Conservation (phyloP, 2,888 invertebrate genomes). For the Aelia acuminata region DNA sequence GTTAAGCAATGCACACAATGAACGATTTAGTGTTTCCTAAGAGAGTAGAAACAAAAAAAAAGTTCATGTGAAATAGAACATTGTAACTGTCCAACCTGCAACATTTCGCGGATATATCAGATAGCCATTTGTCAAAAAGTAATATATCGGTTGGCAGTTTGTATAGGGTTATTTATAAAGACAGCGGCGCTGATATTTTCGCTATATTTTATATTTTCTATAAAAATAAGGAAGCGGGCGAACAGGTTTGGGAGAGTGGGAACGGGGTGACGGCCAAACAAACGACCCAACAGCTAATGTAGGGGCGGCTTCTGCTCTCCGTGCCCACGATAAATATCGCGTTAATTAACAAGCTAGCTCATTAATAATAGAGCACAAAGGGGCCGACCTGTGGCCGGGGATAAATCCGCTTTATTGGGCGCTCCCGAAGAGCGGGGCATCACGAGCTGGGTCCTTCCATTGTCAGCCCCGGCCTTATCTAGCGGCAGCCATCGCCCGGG, state of each 20-base stretch:
- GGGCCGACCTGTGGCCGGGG: slow-evolving; percentile 5
- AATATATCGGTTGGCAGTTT: neutral
- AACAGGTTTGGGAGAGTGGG: slow-evolving; percentile 45
- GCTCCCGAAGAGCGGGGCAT: slow-evolving; percentile 12
- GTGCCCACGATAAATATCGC: slow-evolving; percentile 41
- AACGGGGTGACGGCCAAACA: slow-evolving; percentile 33
- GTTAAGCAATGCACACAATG: too few relatives aligned
- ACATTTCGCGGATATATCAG: neutral
- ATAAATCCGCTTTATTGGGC: slow-evolving; percentile 37
- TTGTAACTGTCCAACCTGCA: neutral
- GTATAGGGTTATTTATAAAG: neutral
- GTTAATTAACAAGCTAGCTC: slow-evolving; percentile 50
- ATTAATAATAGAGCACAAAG: slow-evolving; percentile 53
- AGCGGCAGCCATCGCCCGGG: neutral
- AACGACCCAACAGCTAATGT: slow-evolving; percentile 16
- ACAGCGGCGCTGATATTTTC: neutral
- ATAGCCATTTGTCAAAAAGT: neutral
- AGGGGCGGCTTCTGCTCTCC: slow-evolving; percentile 11
- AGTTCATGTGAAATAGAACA: neutral
- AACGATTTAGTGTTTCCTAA: neutral
- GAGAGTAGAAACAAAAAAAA: neutral
- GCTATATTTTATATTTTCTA: slow-evolving; percentile 26
- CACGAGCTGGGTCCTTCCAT: neutral
- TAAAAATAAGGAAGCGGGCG: neutral
- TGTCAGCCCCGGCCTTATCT: neutral